Conservation (phyloP, 2,888 invertebrate genomes). For the Phyto melanocephala region DNA sequence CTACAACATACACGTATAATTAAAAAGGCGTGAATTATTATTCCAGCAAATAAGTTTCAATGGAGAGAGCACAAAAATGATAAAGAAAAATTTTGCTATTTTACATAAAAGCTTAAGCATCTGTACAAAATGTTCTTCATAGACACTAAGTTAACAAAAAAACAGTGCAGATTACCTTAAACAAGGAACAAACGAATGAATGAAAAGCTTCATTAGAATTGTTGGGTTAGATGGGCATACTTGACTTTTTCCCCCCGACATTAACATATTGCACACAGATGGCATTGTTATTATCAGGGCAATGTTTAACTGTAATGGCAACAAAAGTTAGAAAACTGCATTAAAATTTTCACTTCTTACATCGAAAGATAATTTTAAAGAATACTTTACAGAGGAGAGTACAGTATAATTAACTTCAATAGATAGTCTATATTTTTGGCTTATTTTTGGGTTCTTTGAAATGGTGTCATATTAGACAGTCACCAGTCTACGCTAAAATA, state of each 20-base stretch:
- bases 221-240: conserved; percentile 31
- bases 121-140: conserved; percentile 33
- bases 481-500: no score
- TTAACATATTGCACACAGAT: no score
- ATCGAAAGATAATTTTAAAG: no score
- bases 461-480: no score
- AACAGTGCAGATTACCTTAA: conserved; percentile 18
- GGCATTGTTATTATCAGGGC: no score
- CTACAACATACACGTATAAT: conserved; percentile 64
- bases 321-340: no score
- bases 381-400: no score
- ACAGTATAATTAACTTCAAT: no score
- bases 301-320: no score
- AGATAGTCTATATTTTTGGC: no score
- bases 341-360: no score
- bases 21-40: conserved; percentile 69
- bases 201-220: conserved; percentile 27
- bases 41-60: conserved; percentile 66
- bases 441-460: no score
- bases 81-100: conserved; percentile 39
- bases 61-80: conserved; percentile 38
- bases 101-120: conserved; percentile 48
- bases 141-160: background rate
- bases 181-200: background rate
- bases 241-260: conserved; percentile 22